Percentiles rank a stretch among this genome's conserved stretches.
phyloP scores from a whole-genome alignment of 2,113 vertebrate species.

The Myocastor coypus region DNA sequence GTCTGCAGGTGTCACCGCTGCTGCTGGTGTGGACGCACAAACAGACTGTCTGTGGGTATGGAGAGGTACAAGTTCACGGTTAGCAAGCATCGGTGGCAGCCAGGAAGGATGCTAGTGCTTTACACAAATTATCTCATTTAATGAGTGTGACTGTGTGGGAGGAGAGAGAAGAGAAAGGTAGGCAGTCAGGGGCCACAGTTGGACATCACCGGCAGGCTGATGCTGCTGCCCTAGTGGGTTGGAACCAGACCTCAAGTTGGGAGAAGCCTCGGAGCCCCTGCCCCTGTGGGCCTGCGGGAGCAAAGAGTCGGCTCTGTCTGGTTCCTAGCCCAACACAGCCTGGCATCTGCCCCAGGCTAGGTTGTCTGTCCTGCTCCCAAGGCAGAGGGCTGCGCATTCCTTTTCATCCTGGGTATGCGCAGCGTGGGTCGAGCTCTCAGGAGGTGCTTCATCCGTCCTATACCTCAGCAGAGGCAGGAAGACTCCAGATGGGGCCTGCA shows the following conservation, averaged over 20 bases:
- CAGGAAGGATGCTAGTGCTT: slow-evolving; percentile 43
- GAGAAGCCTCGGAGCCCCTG: background rate
- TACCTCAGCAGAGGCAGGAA: background rate
- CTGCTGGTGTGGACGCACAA: background rate
- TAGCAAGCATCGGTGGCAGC: background rate
- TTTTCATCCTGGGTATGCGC: background rate
- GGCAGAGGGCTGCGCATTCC: background rate
- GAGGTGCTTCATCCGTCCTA: background rate
- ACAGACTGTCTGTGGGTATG: background rate
- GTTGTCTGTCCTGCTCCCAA: background rate
- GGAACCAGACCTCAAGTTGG: background rate
- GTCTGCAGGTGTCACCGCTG: rapidly evolving
- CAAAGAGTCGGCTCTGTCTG: background rate
- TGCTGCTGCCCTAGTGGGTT: background rate
- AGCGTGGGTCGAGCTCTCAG: background rate
- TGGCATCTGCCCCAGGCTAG: no score
- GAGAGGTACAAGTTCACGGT: background rate
- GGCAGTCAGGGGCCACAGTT: background rate
- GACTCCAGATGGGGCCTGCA: background rate
- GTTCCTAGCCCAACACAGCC: background rate
- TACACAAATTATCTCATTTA: slow-evolving; percentile 63
- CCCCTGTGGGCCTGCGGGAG: no score
- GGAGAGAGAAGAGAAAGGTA: background rate
- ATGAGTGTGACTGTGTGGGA: slow-evolving; percentile 39
- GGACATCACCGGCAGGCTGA: background rate